phyloP scores from a whole-genome alignment of 92 coral and sea anemone genomes.

The Chrysogorgia sp. region DNA sequence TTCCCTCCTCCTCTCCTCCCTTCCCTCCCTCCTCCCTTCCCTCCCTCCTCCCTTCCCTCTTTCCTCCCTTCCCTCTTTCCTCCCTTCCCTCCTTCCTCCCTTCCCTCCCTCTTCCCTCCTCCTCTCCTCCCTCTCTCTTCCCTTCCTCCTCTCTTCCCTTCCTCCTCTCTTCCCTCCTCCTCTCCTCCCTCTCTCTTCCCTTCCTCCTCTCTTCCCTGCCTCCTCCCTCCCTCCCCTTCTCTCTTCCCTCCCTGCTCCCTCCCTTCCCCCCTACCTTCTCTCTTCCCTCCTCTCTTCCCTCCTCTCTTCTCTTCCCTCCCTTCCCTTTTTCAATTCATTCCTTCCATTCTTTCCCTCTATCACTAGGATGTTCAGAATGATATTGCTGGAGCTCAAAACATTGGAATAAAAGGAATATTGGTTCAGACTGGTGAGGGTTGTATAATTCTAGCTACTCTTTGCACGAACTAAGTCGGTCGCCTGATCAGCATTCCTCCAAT shows the following conservation, averaged over 20 bases:
- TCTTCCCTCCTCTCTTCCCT: slow-evolving; percentile 58
- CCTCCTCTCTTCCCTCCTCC: slow-evolving; percentile 52
- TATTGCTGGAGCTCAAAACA: slow-evolving; percentile 88
- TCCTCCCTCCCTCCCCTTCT: no score
- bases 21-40: slow-evolving; percentile 56
- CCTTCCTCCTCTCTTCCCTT: slow-evolving; percentile 31
- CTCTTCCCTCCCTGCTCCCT: no score
- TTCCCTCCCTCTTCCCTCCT: slow-evolving; percentile 1
- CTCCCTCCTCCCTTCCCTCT: slow-evolving; percentile 63
- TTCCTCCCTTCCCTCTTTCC: slow-evolving; percentile 54
- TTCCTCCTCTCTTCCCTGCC: no score
- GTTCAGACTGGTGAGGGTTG: slow-evolving; percentile 77
- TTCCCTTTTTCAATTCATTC: slow-evolving; percentile 38
- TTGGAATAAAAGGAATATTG: slow-evolving; percentile 88
- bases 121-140: slow-evolving; percentile 50
- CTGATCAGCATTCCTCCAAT: neutral
- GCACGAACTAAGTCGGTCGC: neutral
- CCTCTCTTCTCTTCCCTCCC: slow-evolving; percentile 47
- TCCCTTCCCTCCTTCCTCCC: no score
- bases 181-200: slow-evolving; percentile 51
- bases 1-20: neutral
- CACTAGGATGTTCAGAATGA: slow-evolving; percentile 73
- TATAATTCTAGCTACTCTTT: no score
- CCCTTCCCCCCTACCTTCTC: slow-evolving; percentile 59
- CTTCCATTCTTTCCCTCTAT: neutral